phyloP scores from a whole-genome alignment of 2,888 invertebrate genomes.

The Fragum fragum region DNA sequence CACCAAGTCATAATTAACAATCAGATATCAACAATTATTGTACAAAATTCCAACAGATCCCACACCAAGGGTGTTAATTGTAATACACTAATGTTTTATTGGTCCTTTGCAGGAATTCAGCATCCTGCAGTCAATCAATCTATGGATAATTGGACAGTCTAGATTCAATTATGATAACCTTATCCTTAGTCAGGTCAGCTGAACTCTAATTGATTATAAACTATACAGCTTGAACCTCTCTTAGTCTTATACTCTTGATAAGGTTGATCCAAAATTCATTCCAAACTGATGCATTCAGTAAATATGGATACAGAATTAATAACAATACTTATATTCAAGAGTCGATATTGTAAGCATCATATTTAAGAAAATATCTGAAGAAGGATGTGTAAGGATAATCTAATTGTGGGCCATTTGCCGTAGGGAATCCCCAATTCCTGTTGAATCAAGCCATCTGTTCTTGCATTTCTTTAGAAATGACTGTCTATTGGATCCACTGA shows the following conservation, averaged over 20 bases:
- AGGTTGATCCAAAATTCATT: too few species aligned
- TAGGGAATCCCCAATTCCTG: conserved; percentile 14
- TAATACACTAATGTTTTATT: conserved; percentile 11
- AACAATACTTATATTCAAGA: too few species aligned
- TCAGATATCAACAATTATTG: conserved; percentile 3
- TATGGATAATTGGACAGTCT: conserved; percentile 4
- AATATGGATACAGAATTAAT: too few species aligned
- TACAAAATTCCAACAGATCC: background rate
- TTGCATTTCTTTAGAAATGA: background rate
- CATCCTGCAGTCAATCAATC: conserved; percentile 4
- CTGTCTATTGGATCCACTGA: too few species aligned
- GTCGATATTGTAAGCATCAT: too few species aligned
- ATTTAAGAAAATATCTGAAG: too few species aligned
- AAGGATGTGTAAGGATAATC: too few species aligned
- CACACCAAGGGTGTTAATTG: conserved; percentile 11
- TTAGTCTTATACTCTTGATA: too few species aligned
- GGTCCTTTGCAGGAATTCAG: background rate
- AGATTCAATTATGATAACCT: conserved; percentile 10
- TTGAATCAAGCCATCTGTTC: conserved; percentile 26
- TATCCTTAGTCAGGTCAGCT: background rate
- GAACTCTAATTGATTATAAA: too few species aligned
- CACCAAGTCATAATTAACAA: too few species aligned
- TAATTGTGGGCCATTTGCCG: background rate
- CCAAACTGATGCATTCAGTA: too few species aligned
- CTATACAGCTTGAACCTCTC: too few species aligned